A percentile compares a stretch with the other conserved stretches of the same genome.
These are phyloP conservation scores for Drosophila mojavensis DNA, from an alignment of 1,140 invertebrate species.

Conservation along the genomic window DNA sequence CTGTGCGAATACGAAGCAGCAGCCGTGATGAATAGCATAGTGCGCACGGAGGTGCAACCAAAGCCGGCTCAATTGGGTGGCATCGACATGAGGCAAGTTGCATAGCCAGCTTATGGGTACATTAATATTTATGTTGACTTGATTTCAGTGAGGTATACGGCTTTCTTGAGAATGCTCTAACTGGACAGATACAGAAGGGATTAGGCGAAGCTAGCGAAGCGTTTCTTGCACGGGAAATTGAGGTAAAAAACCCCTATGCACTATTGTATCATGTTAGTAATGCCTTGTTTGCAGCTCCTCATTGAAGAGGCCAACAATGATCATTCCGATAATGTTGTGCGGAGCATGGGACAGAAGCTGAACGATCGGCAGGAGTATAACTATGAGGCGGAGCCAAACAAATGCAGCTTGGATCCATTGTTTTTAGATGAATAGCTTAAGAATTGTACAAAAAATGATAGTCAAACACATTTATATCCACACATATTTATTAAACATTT, in stretches of 20 bases:
- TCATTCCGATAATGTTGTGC: conserved; percentile 41
- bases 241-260: conserved; percentile 35
- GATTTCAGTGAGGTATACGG: conserved; percentile 58
- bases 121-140: not conserved
- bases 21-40: conserved; percentile 53
- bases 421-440: conserved; percentile 4
- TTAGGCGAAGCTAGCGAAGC: conserved; percentile 39
- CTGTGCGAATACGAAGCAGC: conserved; percentile 64
- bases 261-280: not conserved
- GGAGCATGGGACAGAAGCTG: conserved; percentile 35
- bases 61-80: conserved; percentile 36
- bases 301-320: conserved; percentile 71
- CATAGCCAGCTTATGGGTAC: too few relatives aligned
- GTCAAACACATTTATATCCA: conserved; percentile 53
- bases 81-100: conserved; percentile 57
- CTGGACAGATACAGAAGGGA: conserved; percentile 63
- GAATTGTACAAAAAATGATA: not conserved
- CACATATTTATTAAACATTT: conserved; percentile 81
- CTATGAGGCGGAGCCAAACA: conserved; percentile 38
- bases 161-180: conserved; percentile 66
- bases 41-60: conserved; percentile 57
- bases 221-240: conserved; percentile 62
- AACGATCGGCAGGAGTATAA: conserved; percentile 23
- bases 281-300: conserved; percentile 38
- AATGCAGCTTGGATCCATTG: conserved; percentile 58